phyloP scores from a whole-genome alignment of 23 tunicate genomes.

The Styela clava region DNA sequence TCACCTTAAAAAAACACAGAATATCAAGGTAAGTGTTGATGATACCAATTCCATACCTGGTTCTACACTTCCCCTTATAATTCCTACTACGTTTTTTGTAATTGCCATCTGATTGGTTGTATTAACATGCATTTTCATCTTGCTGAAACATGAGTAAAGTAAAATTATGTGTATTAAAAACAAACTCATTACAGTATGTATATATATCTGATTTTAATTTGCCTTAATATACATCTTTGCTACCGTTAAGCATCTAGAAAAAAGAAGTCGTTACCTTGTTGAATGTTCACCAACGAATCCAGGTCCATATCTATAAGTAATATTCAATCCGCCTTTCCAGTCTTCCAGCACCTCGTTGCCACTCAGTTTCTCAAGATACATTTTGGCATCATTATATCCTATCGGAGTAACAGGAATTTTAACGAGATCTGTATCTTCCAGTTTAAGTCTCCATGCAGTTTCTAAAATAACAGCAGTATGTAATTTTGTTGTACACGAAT shows the following conservation, averaged over 20 bases:
- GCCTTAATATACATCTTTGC: too few relatives aligned
- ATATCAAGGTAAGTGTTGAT: too few relatives aligned
- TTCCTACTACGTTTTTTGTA: constrained; percentile 17
- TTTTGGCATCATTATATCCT: constrained; percentile 61
- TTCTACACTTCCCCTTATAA: constrained; percentile 19
- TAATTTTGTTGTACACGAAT: too few relatives aligned
- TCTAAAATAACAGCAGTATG: constrained; percentile 38
- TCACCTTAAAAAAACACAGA: too few relatives aligned
- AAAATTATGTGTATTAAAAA: too few relatives aligned
- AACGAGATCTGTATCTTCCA: constrained; percentile 25
- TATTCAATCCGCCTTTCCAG: constrained; percentile 70
- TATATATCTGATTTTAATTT: too few relatives aligned
- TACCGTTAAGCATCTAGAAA: too few relatives aligned
- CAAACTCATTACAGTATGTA: too few relatives aligned
- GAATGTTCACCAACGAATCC: constrained; percentile 36
- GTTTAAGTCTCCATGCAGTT: constrained; percentile 38
- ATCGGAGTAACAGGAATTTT: constrained; percentile 81
- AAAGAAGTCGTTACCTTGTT: background rate
- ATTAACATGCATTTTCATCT: constrained; percentile 13
- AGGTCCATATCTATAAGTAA: constrained; percentile 81
- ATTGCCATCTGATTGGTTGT: constrained; percentile 3
- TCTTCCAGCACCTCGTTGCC: constrained; percentile 45
- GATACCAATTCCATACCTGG: background rate
- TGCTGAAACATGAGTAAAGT: too few relatives aligned
- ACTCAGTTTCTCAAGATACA: constrained; percentile 45